Evolutionary conservation across 2,888 invertebrate species (phyloP).

Genomic region (Neuroscelio doddi): DNA sequence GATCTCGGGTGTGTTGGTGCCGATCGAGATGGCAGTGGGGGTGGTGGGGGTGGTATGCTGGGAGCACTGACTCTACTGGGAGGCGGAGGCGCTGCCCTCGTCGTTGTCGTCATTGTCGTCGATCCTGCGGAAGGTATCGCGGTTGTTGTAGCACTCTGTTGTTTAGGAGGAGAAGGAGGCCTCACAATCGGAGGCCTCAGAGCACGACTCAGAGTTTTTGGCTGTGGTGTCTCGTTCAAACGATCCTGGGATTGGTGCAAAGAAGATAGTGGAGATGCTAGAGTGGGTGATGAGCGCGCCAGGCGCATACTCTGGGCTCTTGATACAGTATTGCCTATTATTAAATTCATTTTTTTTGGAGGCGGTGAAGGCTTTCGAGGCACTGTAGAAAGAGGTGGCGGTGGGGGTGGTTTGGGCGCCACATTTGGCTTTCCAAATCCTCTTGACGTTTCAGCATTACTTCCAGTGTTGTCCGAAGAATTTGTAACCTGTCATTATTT

Average conservation of each 20-base stretch:
- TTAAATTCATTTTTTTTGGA: constrained; percentile 77
- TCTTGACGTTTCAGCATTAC: constrained; percentile 61
- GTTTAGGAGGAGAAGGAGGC: constrained; percentile 76
- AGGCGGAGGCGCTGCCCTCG: constrained; percentile 67
- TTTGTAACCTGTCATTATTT: constrained; percentile 18
- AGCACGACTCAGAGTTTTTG: constrained; percentile 72
- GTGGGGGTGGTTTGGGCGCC: constrained; percentile 86
- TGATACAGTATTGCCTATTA: constrained; percentile 73
- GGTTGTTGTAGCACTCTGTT: constrained; percentile 46
- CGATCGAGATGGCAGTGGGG: constrained; percentile 65
- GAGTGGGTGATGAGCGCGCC: constrained; percentile 80
- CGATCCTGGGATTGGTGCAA: constrained; percentile 75
- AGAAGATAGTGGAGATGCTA: constrained; percentile 72
- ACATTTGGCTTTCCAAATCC: constrained; percentile 83
- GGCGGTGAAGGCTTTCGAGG: constrained; percentile 77
- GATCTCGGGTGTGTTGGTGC: constrained; percentile 49
- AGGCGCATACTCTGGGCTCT: constrained; percentile 90
- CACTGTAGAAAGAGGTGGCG: constrained; percentile 63
- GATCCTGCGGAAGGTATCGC: constrained; percentile 16
- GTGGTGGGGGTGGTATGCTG: constrained; percentile 68
- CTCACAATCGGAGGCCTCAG: constrained; percentile 76
- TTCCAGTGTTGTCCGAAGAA: constrained; percentile 17
- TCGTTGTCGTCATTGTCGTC: constrained; percentile 38
- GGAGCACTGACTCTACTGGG: constrained; percentile 65
- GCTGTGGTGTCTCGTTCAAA: constrained; percentile 66